Conservation (phyloP, 2,113 vertebrate genomes). For the Scomber japonicus region DNA sequence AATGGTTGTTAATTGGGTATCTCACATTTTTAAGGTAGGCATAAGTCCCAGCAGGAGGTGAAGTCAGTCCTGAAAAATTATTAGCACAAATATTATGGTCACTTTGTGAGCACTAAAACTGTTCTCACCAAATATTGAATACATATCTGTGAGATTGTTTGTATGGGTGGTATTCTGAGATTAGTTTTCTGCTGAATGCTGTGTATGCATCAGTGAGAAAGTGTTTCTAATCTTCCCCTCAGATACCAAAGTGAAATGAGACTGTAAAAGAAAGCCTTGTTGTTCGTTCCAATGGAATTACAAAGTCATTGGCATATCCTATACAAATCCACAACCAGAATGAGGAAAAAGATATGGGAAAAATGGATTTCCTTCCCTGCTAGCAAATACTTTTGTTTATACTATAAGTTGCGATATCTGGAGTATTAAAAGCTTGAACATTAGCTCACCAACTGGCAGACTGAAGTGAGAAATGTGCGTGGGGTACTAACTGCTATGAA, state of each 20-base stretch:
- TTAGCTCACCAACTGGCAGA: conserved; percentile 28
- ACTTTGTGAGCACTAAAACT: too few relatives aligned
- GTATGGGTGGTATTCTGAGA: background rate
- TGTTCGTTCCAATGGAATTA: conserved; percentile 12
- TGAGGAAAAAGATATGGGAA: background rate
- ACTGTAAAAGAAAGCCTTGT: conserved; percentile 5
- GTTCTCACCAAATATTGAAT: too few relatives aligned
- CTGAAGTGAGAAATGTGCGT: conserved; percentile 3
- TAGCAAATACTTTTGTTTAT: conserved; percentile 19
- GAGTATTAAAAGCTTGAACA: conserved; percentile 26
- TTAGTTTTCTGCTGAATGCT: background rate
- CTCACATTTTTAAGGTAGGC: too few relatives aligned
- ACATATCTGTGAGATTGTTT: background rate
- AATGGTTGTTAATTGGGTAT: too few relatives aligned
- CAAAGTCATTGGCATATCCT: conserved; percentile 21
- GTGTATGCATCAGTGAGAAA: background rate
- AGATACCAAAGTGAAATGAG: conserved; percentile 21
- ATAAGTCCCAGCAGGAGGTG: too few relatives aligned
- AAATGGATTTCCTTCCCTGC: conserved; percentile 22
- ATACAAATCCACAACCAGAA: background rate
- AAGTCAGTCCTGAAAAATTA: too few relatives aligned
- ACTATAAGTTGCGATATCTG: conserved; percentile 1
- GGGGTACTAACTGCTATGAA: background rate
- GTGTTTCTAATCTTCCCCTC: conserved; percentile 16
- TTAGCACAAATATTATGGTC: too few relatives aligned